Conservation (phyloP, 2,113 vertebrate species). For the Syngnathus typhle region DNA sequence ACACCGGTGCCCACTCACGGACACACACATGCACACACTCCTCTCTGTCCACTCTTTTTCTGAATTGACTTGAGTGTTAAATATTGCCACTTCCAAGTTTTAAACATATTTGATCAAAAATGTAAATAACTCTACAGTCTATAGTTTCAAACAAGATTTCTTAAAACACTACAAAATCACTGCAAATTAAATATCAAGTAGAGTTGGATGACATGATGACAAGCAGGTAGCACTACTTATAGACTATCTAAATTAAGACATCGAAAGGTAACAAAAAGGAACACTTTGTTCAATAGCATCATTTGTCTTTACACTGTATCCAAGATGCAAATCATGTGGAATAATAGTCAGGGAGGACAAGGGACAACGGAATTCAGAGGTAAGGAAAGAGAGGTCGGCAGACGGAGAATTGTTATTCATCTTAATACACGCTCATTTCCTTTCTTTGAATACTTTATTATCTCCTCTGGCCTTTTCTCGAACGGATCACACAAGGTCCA, state of each 20-base stretch:
- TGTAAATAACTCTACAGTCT: too few relatives aligned
- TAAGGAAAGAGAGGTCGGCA: conserved; percentile 10
- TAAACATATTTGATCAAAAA: conserved; percentile 10
- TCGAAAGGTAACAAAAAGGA: conserved; percentile 26
- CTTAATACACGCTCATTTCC: conserved; percentile 20
- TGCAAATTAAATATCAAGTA: conserved; percentile 36
- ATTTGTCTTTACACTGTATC: conserved; percentile 38
- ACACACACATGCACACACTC: conserved; percentile 4
- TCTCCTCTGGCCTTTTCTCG: conserved; percentile 3
- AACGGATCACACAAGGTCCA: conserved; percentile 10
- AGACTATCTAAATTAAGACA: conserved; percentile 39
- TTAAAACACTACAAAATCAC: conserved; percentile 27
- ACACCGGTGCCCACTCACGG: conserved; percentile 5
- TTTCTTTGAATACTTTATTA: conserved; percentile 10
- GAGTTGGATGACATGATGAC: too few relatives aligned
- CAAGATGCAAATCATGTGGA: conserved; percentile 44
- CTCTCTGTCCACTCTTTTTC: background rate
- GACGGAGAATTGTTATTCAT: conserved; percentile 21
- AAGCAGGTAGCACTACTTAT: conserved; percentile 26
- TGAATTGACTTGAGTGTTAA: conserved; percentile 16
- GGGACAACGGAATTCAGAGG: conserved; percentile 9
- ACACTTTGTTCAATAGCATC: conserved; percentile 21
- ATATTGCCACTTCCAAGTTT: conserved; percentile 18
- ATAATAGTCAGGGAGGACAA: conserved; percentile 34
- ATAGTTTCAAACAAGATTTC: background rate